Evolutionary conservation across 2,888 invertebrate genomes (phyloP).

Genomic region (Melipona bicolor): DNA sequence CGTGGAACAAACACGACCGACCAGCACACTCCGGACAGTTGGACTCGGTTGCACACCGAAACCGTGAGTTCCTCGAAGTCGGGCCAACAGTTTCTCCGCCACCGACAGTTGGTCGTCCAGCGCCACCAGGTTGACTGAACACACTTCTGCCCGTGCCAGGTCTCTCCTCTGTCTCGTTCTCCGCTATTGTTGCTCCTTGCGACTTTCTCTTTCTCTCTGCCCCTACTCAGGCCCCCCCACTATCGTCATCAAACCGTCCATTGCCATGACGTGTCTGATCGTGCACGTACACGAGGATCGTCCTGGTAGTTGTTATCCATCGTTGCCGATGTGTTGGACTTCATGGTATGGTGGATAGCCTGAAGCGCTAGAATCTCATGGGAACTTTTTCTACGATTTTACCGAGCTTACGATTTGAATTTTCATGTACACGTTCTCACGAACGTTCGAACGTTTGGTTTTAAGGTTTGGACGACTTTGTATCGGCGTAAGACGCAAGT

Average conservation of each 20-base stretch:
- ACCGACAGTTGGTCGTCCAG: conserved; percentile 73
- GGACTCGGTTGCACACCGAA: conserved; percentile 44
- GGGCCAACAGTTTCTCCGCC: conserved; percentile 64
- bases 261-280: conserved; percentile 57
- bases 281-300: conserved; percentile 42
- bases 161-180: conserved; percentile 61
- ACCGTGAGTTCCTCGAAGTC: conserved; percentile 49
- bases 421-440: not conserved
- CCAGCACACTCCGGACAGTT: conserved; percentile 37
- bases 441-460: not conserved
- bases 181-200: conserved; percentile 50
- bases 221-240: conserved; percentile 54
- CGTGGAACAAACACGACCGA: conserved; percentile 53
- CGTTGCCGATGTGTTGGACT: conserved; percentile 3
- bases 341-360: conserved; percentile 28
- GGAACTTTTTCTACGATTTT: conserved; percentile 23
- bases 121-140: conserved; percentile 80
- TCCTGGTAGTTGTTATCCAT: conserved; percentile 26
- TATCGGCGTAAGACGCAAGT: not conserved
- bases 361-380: not conserved
- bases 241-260: conserved; percentile 35
- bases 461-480: not conserved
- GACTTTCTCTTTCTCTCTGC: conserved; percentile 61
- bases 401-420: not conserved
- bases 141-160: conserved; percentile 64